Base-by-base conservation (phyloP, 92 coral and sea anemone genomes). In the Parazoanthus darwini region DNA sequence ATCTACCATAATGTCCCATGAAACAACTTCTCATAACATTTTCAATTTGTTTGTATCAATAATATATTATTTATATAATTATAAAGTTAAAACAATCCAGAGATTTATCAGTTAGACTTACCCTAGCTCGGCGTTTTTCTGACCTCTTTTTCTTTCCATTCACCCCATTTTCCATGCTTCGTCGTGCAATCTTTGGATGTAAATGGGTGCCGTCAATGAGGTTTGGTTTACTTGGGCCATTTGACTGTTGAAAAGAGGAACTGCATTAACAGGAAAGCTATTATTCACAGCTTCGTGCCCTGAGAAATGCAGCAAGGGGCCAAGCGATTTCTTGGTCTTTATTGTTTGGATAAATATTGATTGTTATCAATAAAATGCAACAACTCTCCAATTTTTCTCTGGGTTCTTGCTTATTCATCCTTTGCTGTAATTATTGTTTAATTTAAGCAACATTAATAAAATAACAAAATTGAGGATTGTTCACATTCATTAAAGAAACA, bases 101-200 rank as follows among this genome's bases (percentile, higher is more conserved):
- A 22, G 43, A 70, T 84, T 84, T 71, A 54, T 80, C 23, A 23
- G n/a, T 39, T 29, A 16, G 44, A 85, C 98, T 42, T 86, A 95
- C 98, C 90, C 98, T 91, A 44, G 96, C 91, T 29, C 96, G 86
- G 29, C 98, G 94, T 70, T 93, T 93, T 77, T 95, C 96, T 9
- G 94, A 93, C 42, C 94, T 91, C 35, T 95, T 77, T 80, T 95
- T 95, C 90, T 95, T 95, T 25, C 93, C 92, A 81, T 91, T 92
- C 75, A 93, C 79, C 38, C 98, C 98, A 90, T 95, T 95, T 90
- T 93, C 98, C 59, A 93, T 78, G 77, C 89, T 89, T 84, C 93
- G 92, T 54, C 92, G 92, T 68, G 96, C 89, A 80, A 91, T 92
- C 46, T 95, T 95, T n/a, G 89, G 90, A 59, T 93, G 92, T 10